Evolutionary conservation across 1,140 invertebrate genomes (phyloP).

Genomic region (Drosophila cardini): DNA sequence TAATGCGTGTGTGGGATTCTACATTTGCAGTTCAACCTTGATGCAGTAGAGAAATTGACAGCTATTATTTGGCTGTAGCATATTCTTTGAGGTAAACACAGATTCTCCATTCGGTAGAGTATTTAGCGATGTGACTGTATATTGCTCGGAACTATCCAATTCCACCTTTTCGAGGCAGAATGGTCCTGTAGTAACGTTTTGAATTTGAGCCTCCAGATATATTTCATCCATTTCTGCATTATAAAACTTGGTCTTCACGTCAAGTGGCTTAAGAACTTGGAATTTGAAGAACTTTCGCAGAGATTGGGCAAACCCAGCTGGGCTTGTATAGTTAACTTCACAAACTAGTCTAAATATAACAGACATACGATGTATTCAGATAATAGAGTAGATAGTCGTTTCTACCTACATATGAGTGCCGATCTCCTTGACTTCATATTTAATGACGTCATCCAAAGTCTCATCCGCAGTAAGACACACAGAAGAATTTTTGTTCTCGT

Average conservation of each 20-base stretch:
- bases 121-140: conserved; percentile 90
- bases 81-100: conserved; percentile 94
- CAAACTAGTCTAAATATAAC: conserved; percentile 91
- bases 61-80: conserved; percentile 91
- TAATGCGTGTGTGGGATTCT: neutral
- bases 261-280: conserved; percentile 98
- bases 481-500: conserved; percentile 87
- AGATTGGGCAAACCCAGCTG: conserved; percentile 89
- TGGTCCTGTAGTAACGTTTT: conserved; percentile 77
- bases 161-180: conserved; percentile 85
- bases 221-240: conserved; percentile 99
- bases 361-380: neutral
- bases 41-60: conserved; percentile 98
- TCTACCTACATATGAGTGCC: conserved; percentile 95
- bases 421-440: conserved; percentile 99
- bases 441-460: conserved; percentile 97
- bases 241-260: conserved; percentile 99
- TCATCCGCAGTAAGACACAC: conserved; percentile 91
- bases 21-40: conserved; percentile 53
- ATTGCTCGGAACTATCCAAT: conserved; percentile 95
- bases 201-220: conserved; percentile 95
- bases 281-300: conserved; percentile 99
- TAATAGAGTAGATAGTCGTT: neutral
- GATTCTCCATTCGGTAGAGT: conserved; percentile 87
- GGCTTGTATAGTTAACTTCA: conserved; percentile 95